Conservation (phyloP, 2,113 vertebrate species). For the Dunckerocampus dactyliophorus region DNA sequence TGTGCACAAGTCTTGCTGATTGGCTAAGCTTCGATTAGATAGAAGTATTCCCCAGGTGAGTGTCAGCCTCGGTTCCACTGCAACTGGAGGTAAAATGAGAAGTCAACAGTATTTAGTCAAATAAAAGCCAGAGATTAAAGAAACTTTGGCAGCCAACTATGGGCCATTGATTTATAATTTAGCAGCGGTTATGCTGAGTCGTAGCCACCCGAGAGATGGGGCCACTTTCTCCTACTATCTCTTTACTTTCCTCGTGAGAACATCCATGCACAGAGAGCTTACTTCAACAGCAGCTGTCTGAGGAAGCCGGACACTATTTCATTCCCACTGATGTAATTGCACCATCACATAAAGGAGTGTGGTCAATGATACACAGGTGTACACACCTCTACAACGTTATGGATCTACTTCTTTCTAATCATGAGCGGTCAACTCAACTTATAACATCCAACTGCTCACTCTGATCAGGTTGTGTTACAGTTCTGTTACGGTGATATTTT, state of each 20-base stretch:
- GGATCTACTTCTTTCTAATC: conserved; percentile 52
- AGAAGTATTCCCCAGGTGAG: conserved; percentile 57
- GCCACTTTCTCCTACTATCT: conserved; percentile 44
- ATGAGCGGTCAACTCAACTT: conserved; percentile 62
- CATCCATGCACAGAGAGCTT: conserved; percentile 34
- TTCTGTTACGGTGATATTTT: no score
- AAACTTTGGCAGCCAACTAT: conserved; percentile 57
- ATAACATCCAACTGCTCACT: no score
- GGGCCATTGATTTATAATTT: conserved; percentile 73
- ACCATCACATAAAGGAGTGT: conserved; percentile 56
- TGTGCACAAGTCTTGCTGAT: conserved; percentile 33
- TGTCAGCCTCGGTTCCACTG: conserved; percentile 48
- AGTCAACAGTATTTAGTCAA: conserved; percentile 69
- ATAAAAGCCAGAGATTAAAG: conserved; percentile 71
- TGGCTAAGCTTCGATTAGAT: conserved; percentile 49
- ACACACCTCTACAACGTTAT: no score
- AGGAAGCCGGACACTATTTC: conserved; percentile 12
- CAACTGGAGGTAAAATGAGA: conserved; percentile 51
- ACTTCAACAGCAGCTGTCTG: conserved; percentile 47
- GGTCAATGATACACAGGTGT: conserved; percentile 60
- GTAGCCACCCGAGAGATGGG: conserved; percentile 43
- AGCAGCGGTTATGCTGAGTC: conserved; percentile 54
- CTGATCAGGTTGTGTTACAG: no score
- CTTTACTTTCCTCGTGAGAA: conserved; percentile 28
- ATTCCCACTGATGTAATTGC: conserved; percentile 57